Base-by-base conservation (phyloP, 1,140 invertebrate genomes). In the Pseudomyrmex gracilis region DNA sequence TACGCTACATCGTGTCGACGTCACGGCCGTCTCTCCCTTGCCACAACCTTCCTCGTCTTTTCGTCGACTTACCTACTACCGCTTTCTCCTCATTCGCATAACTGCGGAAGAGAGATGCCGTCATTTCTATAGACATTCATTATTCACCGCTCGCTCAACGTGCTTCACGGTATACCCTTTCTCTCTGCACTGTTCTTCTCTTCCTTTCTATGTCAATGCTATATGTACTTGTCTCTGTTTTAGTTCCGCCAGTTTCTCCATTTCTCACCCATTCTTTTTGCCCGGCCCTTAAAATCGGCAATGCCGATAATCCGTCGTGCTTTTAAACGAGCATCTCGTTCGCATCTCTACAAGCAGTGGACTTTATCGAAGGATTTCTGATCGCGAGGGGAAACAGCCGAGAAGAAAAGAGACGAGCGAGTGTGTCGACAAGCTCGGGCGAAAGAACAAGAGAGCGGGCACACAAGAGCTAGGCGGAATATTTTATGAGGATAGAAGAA, bases 41-140 rank as follows among this genome's bases (percentile, higher is more conserved):
- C 63, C 76, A 67, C 87, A 84, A 87, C 77, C 73, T 88, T 80
- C 77, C 67, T 85, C 68, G 78, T 70, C 87, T 88, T 88, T 83
- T 85, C 86, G 83, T 71, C 87, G 86, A 88, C 86, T 89, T 89
- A 88, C 60, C 71, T 55, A 10, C 70, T 20, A 20, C 47, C n/a
- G 64, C 61, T 58, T 77, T 85, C 60, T 53, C 86, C 78, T 76
- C 58, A 71, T 67, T 74, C 76, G 71, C 86, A 83, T 88, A 85
- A 61, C 71, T 58, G 86, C 20, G 74, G 70, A 84, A 91, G 87
- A 88, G 86, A 91, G 88, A 90, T 73, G 74, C 76, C 64, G 53
- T 58, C 85, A 90, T 91, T 91, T 92, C 91, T 92, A 92, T 92
- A 88, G 90, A 86, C 86, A 92, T 90, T 92, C 90, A 90, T 92